These are phyloP conservation scores for Sternarchorhynchus goeldii DNA, from an alignment of 2,797 vertebrate species.

Conservation along the genomic window DNA sequence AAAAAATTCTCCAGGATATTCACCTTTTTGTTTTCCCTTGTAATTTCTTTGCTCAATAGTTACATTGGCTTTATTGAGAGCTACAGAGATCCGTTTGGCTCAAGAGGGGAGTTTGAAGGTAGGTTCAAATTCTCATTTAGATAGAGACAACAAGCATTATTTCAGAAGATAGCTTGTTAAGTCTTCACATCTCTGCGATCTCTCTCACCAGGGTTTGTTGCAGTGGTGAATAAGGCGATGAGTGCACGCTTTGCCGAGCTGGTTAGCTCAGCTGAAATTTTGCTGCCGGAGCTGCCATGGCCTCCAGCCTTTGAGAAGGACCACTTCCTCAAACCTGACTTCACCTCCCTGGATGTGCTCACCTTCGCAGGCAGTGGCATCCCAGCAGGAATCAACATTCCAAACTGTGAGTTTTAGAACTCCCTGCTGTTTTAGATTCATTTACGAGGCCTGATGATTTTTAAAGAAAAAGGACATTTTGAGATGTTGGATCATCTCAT, in stretches of 20 bases:
- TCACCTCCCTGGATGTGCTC: conserved; percentile 91
- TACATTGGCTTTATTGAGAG: conserved; percentile 96
- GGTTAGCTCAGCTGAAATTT: conserved; percentile 81
- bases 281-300: conserved; percentile 89
- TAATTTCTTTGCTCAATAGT: conserved; percentile 63
- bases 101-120: conserved; percentile 96
- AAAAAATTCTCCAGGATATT: too few relatives aligned
- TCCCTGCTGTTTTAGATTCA: neutral
- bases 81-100: conserved; percentile 92
- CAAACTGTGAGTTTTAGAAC: conserved; percentile 80
- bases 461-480: neutral
- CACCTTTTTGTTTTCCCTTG: neutral
- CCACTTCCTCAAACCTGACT: conserved; percentile 88
- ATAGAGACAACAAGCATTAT: neutral
- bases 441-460: neutral
- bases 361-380: conserved; percentile 92
- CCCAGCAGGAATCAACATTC: conserved; percentile 93
- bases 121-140: conserved; percentile 41
- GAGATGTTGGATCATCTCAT: neutral
- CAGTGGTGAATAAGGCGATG: conserved; percentile 92
- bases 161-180: neutral
- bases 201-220: conserved; percentile 81
- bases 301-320: conserved; percentile 88
- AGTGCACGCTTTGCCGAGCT: conserved; percentile 86
- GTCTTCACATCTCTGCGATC: neutral